phyloP scores from a whole-genome alignment of 2,888 invertebrate species.

The Carcina quercana region DNA sequence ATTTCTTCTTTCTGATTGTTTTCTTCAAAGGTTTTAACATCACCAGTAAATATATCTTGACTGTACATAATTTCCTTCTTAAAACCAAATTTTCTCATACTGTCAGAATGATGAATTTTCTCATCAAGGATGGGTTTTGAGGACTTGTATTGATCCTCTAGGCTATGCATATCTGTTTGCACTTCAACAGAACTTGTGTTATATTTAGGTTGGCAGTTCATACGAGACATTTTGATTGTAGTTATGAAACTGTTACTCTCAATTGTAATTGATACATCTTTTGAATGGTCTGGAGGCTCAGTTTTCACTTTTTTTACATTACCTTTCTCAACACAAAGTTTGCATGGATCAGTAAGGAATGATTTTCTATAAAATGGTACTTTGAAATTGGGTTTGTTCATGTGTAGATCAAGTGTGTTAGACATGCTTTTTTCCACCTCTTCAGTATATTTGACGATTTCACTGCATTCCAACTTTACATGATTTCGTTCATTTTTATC shows the following conservation, averaged over 20 bases:
- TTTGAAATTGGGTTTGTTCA: conserved; percentile 14
- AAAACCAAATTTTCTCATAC: too few relatives aligned
- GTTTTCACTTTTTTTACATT: conserved; percentile 3
- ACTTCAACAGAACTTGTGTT: conserved; percentile 26
- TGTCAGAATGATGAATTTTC: too few relatives aligned
- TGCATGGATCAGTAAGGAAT: conserved; percentile 32
- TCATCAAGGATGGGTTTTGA: too few relatives aligned
- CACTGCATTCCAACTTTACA: conserved; percentile 12
- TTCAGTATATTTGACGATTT: conserved; percentile 6
- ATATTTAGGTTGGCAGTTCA: conserved; percentile 13
- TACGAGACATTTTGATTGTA: conserved; percentile 32
- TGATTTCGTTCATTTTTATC: conserved; percentile 24
- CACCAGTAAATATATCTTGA: conserved; percentile 27
- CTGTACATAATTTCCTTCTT: conserved; percentile 15
- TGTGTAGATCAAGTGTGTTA: neutral
- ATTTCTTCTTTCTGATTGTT: neutral
- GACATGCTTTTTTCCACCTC: conserved; percentile 2
- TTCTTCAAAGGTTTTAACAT: conserved; percentile 5
- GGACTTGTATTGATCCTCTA: neutral
- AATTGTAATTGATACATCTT: conserved; percentile 38
- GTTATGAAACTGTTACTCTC: conserved; percentile 32
- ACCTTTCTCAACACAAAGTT: conserved; percentile 20
- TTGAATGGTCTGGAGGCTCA: conserved; percentile 10
- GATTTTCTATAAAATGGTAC: conserved; percentile 49
- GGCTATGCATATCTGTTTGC: conserved; percentile 37